phyloP scores from a whole-genome alignment of 2,797 vertebrate species.

The Acanthurus leucopareius region DNA sequence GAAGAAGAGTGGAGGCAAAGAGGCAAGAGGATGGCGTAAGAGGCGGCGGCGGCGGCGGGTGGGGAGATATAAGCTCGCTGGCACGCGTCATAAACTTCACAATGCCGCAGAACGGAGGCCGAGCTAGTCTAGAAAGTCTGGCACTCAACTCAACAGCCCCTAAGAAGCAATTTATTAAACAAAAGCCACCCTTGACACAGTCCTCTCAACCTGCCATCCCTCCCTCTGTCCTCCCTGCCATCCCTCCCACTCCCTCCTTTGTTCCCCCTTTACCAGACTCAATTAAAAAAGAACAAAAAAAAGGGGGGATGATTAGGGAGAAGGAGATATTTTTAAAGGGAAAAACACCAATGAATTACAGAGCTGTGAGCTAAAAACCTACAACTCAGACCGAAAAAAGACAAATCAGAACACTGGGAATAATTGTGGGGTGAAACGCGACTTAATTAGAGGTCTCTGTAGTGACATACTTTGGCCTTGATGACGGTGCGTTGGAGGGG shows the following conservation, averaged over 20 bases:
- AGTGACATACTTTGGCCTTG: conserved; percentile 45
- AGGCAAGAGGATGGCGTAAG: neutral
- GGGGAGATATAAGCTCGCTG: neutral
- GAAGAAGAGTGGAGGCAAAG: conserved; percentile 1
- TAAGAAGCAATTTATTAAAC: conserved; percentile 57
- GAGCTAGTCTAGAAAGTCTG: conserved; percentile 23
- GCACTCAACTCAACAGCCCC: conserved; percentile 11
- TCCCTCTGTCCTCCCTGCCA: conserved; percentile 20
- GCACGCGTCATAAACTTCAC: conserved; percentile 44
- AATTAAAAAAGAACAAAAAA: conserved; percentile 20
- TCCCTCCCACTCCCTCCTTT: conserved; percentile 21
- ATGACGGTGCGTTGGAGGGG: conserved; percentile 38
- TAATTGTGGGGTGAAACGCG: conserved; percentile 31
- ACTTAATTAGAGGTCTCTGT: conserved; percentile 53
- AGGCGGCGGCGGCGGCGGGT: neutral
- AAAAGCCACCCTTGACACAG: conserved; percentile 53
- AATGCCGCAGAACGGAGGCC: conserved; percentile 20
- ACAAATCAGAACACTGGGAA: conserved; percentile 26
- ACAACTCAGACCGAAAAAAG: neutral
- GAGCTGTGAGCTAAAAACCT: conserved; percentile 15
- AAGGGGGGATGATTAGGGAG: conserved; percentile 31
- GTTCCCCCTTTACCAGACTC: conserved; percentile 43
- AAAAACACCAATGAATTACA: neutral
- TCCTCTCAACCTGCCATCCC: conserved; percentile 40
- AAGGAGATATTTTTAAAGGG: neutral